phyloP scores from a whole-genome alignment of 2,113 vertebrate genomes.

The Silurus asotus region DNA sequence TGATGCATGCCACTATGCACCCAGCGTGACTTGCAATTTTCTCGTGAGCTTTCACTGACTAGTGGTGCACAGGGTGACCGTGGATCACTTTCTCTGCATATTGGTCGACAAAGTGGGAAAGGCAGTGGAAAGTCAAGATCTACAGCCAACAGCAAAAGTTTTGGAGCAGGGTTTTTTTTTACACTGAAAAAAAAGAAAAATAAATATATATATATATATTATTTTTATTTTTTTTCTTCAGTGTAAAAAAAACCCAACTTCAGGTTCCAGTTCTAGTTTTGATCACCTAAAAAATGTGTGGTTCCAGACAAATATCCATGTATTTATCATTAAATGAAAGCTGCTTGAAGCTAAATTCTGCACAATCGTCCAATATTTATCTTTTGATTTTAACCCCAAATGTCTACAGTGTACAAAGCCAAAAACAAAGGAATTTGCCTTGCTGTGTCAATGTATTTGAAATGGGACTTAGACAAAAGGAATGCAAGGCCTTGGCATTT shows the following conservation, averaged over 20 bases:
- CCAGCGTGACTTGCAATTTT: neutral
- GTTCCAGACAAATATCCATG: neutral
- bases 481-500: neutral
- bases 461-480: neutral
- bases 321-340: neutral
- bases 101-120: neutral
- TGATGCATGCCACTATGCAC: neutral
- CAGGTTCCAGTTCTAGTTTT: neutral
- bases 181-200: neutral
- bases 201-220: no score
- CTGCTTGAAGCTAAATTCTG: neutral
- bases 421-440: neutral
- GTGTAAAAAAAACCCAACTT: no score
- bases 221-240: no score
- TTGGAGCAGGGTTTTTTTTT: neutral
- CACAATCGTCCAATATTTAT: neutral
- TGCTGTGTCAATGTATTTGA: neutral
- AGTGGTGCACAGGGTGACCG: neutral
- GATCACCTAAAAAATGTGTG: neutral
- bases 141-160: neutral
- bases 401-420: neutral
- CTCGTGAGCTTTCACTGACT: neutral
- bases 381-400: neutral
- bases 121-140: neutral
- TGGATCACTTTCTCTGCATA: neutral